Conservation (phyloP, 2,888 invertebrate species). For the Cremastinae sp. region DNA sequence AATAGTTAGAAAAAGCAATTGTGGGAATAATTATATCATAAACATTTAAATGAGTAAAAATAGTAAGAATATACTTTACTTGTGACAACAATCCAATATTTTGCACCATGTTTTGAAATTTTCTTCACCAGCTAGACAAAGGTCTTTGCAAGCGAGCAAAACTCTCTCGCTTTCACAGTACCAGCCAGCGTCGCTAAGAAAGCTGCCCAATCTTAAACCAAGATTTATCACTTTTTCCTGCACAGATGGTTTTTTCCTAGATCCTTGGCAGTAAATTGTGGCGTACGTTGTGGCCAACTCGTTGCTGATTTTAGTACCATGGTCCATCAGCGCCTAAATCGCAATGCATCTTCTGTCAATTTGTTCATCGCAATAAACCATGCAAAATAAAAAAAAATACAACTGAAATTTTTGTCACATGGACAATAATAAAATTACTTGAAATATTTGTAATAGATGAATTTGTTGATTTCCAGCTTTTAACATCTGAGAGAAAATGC, state of each 20-base stretch:
- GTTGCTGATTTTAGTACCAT: constrained; percentile 83
- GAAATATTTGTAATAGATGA: constrained; percentile 87
- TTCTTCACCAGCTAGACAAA: constrained; percentile 83
- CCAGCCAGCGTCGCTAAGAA: constrained; percentile 95
- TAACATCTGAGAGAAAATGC: constrained; percentile 86
- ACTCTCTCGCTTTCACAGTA: constrained; percentile 89
- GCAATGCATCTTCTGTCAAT: neutral
- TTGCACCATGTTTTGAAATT: constrained; percentile 84
- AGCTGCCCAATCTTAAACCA: constrained; percentile 83
- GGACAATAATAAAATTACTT: constrained; percentile 80
- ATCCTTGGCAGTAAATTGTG: constrained; percentile 67
- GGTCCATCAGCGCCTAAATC: constrained; percentile 83
- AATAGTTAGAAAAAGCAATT: neutral
- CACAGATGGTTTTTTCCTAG: constrained; percentile 64
- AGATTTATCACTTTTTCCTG: constrained; percentile 73
- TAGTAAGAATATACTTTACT: constrained; percentile 82
- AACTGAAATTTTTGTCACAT: neutral
- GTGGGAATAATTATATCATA: no score
- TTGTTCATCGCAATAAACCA: neutral
- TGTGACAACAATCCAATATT: constrained; percentile 91
- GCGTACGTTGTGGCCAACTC: constrained; percentile 77
- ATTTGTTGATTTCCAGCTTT: constrained; percentile 86
- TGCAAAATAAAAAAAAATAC: constrained; percentile 5
- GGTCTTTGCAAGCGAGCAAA: constrained; percentile 85
- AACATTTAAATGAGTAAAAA: neutral